Evolutionary conservation across 2,113 vertebrate species (phyloP).

Genomic region (Tringa solitaria): DNA sequence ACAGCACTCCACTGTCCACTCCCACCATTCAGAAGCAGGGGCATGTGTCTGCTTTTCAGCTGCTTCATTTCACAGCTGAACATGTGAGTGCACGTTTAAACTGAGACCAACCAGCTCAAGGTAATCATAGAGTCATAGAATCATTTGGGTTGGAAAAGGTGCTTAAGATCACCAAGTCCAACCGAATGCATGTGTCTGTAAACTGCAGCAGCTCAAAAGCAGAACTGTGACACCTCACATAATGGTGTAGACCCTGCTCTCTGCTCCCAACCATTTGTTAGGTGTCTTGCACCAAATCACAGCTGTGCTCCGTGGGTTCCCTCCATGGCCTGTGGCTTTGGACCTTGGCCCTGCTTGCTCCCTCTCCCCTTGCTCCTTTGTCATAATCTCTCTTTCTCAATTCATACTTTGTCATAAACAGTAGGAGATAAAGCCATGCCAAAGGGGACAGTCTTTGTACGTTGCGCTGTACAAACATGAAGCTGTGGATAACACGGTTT

Average conservation of each 20-base stretch:
- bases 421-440: background rate
- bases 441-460: background rate
- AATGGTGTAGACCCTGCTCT: background rate
- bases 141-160: background rate
- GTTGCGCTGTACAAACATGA: background rate
- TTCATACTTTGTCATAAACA: background rate
- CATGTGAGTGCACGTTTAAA: background rate
- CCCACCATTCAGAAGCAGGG: background rate
- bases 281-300: background rate
- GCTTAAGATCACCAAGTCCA: background rate
- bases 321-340: background rate
- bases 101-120: background rate
- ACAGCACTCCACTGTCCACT: background rate
- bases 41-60: background rate
- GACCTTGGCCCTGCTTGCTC: background rate
- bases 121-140: background rate
- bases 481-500: background rate
- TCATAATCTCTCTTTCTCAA: background rate
- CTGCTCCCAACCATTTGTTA: background rate
- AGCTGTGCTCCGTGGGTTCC: fast-evolving
- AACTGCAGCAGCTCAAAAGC: background rate
- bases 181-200: background rate
- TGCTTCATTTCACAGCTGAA: background rate
- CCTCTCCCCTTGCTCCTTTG: background rate
- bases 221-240: background rate